phyloP scores from a whole-genome alignment of 2,797 vertebrate genomes.

The Chlorospingus semifuscus region DNA sequence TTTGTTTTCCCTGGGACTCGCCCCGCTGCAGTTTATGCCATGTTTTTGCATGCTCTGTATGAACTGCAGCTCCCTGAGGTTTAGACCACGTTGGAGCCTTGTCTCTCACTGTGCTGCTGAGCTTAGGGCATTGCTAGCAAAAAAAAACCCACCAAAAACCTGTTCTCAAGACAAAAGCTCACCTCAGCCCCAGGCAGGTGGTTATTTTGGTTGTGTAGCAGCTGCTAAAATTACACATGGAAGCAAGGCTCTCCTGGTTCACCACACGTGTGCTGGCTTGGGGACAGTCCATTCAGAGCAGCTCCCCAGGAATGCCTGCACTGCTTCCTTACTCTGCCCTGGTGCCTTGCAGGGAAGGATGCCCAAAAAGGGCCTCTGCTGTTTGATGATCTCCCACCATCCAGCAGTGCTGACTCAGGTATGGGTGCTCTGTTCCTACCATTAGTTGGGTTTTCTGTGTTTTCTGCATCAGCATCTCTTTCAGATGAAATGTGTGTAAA shows the following conservation, averaged over 20 bases:
- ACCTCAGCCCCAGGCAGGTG: background rate
- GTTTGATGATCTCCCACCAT: constrained; percentile 70
- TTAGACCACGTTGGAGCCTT: background rate
- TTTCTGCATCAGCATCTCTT: constrained; percentile 32
- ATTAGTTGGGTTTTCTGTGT: background rate
- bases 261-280: background rate
- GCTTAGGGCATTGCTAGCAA: background rate
- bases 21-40: background rate
- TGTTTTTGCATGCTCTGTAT: background rate
- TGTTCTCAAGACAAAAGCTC: background rate
- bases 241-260: background rate
- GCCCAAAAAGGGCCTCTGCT: constrained; percentile 55
- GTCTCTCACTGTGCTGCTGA: background rate
- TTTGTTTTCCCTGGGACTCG: background rate
- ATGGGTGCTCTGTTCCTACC: background rate
- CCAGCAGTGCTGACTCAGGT: constrained; percentile 70
- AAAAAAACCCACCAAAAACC: background rate
- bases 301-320: background rate
- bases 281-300: background rate
- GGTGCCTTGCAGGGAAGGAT: constrained; percentile 71
- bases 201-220: background rate
- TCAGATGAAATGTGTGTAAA: background rate
- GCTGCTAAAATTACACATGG: background rate
- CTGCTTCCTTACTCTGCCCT: background rate
- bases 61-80: rapidly evolving